Evolutionary conservation across 2,797 vertebrate species (phyloP).

Genomic region (Lithobates sylvaticus): DNA sequence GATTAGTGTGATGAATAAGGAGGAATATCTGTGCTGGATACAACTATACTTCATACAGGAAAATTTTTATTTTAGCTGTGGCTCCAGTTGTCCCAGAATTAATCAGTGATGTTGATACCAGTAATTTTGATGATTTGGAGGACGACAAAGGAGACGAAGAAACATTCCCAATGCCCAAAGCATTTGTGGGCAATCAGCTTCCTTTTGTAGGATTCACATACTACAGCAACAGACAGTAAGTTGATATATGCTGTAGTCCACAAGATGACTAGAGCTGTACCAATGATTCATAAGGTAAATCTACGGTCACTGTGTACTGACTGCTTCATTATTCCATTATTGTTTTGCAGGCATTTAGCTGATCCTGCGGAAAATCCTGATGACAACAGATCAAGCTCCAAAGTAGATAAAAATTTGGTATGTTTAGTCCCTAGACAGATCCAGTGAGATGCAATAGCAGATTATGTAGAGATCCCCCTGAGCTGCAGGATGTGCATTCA

Average conservation of each 20-base stretch:
- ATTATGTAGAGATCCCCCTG: too few relatives aligned
- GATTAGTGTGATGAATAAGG: too few relatives aligned
- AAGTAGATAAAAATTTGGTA: slow-evolving; percentile 94
- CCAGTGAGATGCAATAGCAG: neutral
- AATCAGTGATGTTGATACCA: slow-evolving; percentile 96
- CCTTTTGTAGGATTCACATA: slow-evolving; percentile 99
- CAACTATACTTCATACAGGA: neutral
- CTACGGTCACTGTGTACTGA: neutral
- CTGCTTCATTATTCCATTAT: neutral
- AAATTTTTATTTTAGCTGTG: slow-evolving; percentile 80
- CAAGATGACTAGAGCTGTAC: neutral
- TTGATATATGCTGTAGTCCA: slow-evolving; percentile 42
- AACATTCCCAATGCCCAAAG: slow-evolving; percentile 98
- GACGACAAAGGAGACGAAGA: slow-evolving; percentile 98
- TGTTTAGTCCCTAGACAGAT: slow-evolving; percentile 65
- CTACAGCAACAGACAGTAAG: slow-evolving; percentile 93
- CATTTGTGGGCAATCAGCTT: slow-evolving; percentile 97
- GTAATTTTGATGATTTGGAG: slow-evolving; percentile 98
- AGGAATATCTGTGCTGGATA: neutral
- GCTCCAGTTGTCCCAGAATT: slow-evolving; percentile 97
- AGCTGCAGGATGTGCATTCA: too few relatives aligned
- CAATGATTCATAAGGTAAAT: neutral
- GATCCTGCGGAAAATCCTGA: slow-evolving; percentile 83
- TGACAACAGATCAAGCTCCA: slow-evolving; percentile 88
- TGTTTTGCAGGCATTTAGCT: slow-evolving; percentile 79